Evolutionary conservation across 2,888 invertebrate genomes (phyloP), one percentile per base, ranked within the genome.

Genomic region (Dynastes hyllus): DNA sequence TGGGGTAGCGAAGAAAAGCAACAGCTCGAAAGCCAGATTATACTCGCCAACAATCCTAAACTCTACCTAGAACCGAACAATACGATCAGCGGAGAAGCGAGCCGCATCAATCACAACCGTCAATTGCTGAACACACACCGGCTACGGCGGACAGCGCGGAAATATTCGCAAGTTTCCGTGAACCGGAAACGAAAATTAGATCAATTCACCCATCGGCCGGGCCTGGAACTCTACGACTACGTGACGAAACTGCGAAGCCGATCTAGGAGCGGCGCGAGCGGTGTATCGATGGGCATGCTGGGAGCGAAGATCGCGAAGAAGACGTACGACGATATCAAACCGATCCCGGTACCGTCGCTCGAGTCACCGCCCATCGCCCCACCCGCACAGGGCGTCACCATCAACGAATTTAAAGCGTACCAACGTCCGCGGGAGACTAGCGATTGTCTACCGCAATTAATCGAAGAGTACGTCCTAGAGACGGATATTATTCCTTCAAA

Each of bases 61-160:
- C 90, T 98, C 51, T 98, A 97, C 88, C 91, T 98, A 75, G 97
- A 97, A 89, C 97, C 98, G 2, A 94, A 95, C 85, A 96, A 96
- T 2, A 92, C 94, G 37, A 94, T 97, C 61, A 94, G 95, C 40
- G 89, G 95, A 71, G 91, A 95, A 78, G 93, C 95, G 45, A 95
- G 96, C 73, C 92, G 93, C 83, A 88, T 95, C 61, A 95, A 96
- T 86, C 94, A 94, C 83, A 92, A 94, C 73, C 92, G 93, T 78
- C 91, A 94, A 83, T 90, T 95, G 78, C 93, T 95, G 85, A 95
- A 95, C 84, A 95, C 95, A 50, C 93, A 94, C 77, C 92, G 93
- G 84, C 91, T 96, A 85, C 91, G 94, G 83, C 91, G 94, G 78
- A 94, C 94, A 87, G 95, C 95, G 82, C 92, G 92, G 85, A 93